Percentiles rank a stretch among this genome's conserved stretches.
These are phyloP conservation scores for Harpegnathos saltator DNA, from an alignment of 1,140 invertebrate genomes.

Conservation along the genomic window DNA sequence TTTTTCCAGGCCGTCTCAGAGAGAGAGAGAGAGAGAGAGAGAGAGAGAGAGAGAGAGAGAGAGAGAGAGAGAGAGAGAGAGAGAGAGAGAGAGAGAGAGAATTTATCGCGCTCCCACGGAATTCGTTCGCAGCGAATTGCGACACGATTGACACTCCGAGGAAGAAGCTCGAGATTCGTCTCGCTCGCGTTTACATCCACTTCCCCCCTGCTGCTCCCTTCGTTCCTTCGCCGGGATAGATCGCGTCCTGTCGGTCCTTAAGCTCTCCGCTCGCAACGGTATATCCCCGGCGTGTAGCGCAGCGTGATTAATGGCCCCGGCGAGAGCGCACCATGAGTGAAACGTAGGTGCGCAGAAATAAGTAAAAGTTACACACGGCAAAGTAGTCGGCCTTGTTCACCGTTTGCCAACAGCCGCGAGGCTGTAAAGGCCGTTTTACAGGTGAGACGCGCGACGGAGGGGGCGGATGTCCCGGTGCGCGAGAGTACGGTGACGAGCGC, in stretches of 20 bases:
- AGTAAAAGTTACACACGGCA: constrained; percentile 79
- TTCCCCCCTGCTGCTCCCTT: neutral
- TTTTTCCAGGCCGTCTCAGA: neutral
- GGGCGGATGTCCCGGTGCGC: constrained; percentile 10
- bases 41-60: neutral
- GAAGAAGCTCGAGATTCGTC: neutral
- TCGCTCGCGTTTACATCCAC: neutral
- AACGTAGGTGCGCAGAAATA: constrained; percentile 78
- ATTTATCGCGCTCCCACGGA: neutral
- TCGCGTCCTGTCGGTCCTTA: neutral
- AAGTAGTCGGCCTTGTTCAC: constrained; percentile 79
- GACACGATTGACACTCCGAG: constrained; percentile 3
- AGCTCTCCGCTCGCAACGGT: constrained; percentile 40
- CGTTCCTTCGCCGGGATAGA: too few species aligned
- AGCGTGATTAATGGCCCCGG: constrained; percentile 76
- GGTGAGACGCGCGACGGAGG: constrained; percentile 68
- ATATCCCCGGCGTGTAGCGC: constrained; percentile 23
- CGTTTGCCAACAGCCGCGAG: constrained; percentile 75
- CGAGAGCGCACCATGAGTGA: constrained; percentile 72
- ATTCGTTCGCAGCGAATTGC: neutral
- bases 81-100: neutral
- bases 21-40: neutral
- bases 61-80: neutral
- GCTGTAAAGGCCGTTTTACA: constrained; percentile 70
- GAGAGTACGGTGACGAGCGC: constrained; percentile 18